Percentiles rank a stretch among this genome's conserved stretches.
Evolutionary conservation across 2,113 vertebrate species (phyloP).

Genomic region (Lamprologus tigripictilis): DNA sequence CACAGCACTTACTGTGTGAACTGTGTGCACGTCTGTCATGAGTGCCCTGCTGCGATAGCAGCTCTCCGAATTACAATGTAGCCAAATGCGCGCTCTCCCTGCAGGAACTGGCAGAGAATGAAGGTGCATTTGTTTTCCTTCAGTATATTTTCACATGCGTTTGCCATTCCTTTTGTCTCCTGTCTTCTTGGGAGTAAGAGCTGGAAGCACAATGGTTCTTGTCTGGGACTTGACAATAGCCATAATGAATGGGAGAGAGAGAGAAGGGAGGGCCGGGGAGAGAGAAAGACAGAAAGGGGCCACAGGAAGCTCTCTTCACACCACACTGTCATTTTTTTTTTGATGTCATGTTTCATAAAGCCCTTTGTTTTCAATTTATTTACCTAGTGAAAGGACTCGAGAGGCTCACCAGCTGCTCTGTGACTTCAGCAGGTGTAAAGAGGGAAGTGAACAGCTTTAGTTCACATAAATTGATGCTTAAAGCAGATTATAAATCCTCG

Average conservation of each 20-base stretch:
- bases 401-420: neutral
- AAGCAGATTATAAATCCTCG: neutral
- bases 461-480: neutral
- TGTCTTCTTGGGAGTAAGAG: constrained; percentile 36
- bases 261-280: neutral
- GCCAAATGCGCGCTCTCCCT: neutral
- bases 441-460: neutral
- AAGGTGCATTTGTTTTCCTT: neutral
- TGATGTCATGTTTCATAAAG: constrained; percentile 14
- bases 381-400: neutral
- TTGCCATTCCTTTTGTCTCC: neutral
- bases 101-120: neutral
- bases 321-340: constrained; percentile 18
- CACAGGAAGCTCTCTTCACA: constrained; percentile 15
- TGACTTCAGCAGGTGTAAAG: constrained; percentile 8
- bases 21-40: neutral
- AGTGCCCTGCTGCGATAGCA: neutral
- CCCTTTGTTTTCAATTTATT: constrained; percentile 9
- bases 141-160: constrained; percentile 1
- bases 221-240: constrained; percentile 59
- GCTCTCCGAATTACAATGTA: neutral
- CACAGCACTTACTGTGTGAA: neutral
- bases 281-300: neutral
- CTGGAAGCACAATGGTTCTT: constrained; percentile 57
- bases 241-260: constrained; percentile 42